Base-by-base conservation (phyloP, 2,888 invertebrate genomes). In the Rhogogaster chlorosoma region DNA sequence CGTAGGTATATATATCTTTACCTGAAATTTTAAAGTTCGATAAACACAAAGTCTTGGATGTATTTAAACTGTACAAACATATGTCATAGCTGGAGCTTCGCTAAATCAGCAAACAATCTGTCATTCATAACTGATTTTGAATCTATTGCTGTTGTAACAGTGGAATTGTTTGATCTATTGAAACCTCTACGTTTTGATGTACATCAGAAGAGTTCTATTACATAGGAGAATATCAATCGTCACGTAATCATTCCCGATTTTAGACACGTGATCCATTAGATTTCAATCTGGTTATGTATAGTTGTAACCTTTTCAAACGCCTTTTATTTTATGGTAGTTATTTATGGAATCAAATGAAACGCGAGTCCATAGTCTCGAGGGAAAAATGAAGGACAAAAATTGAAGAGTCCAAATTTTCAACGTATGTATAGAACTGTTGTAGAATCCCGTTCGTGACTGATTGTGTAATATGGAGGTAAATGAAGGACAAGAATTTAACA, bases 401-500 rank as follows among this genome's bases (percentile, higher is more conserved):
- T 26, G 32, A 18, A 32, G 1, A 32, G 18, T 6, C 32, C 12
- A 32, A 49, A 53, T 77, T 49, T 7, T 29, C 4, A 29, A 77
- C 29, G n/a, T n/a, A 18, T 49, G 29, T 0, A 32, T 77, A 12
- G 6, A 49, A 38, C 15, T 61, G 2, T 36, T 26, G 32, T 26
- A 7, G 67, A 32, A 67, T 67, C 26, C 32, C 26, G 12, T 10
- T n/a, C 45, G 22, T 15, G 22, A 61, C 15, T 61, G 26, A 36
- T 38, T 42, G 32, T 38, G 38, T 29, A 82, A 61, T 75, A 18
- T 29, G 42, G 26, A 29, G 61, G 26, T 22, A 64, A 84, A 64
- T 32, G 71, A 84, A 53, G 38, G 87, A 88, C 87, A 87, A 89
- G 89, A 89, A 89, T 89, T 90, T 92, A 92, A 90, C 90, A 91